phyloP scores from a whole-genome alignment of 2,797 vertebrate species.

The Poeciliopsis turneri region DNA sequence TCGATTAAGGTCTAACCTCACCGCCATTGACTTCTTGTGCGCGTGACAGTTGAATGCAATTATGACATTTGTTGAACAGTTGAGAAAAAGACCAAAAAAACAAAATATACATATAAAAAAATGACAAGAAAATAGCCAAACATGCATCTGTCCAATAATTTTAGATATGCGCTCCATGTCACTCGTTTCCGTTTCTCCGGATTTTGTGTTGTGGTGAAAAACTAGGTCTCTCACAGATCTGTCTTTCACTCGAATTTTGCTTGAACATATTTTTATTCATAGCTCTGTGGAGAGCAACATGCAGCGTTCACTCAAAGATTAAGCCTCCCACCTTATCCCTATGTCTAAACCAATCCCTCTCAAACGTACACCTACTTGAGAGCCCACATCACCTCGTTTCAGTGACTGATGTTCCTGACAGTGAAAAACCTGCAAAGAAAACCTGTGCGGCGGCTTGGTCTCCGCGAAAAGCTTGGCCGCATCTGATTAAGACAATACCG shows the following conservation, averaged over 20 bases:
- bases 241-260: not conserved
- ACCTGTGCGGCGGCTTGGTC: not conserved
- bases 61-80: not conserved
- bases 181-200: not conserved
- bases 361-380: conserved; percentile 6
- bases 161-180: not conserved
- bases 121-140: not conserved
- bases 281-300: not conserved
- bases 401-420: not conserved
- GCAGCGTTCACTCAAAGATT: not conserved
- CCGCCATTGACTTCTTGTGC: not conserved
- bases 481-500: not conserved
- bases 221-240: not conserved
- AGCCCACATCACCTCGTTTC: not conserved
- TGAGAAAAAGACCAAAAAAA: not conserved
- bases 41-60: not conserved
- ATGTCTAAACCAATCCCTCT: conserved; percentile 10
- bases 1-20: not conserved
- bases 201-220: not conserved
- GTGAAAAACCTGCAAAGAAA: conserved; percentile 1
- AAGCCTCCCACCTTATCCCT: conserved; percentile 15
- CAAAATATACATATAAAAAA: not conserved
- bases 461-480: not conserved
- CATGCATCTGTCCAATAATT: not conserved
- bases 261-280: not conserved